Base-by-base conservation (phyloP, 2,888 invertebrate genomes). In the Ethmia dodecea region DNA sequence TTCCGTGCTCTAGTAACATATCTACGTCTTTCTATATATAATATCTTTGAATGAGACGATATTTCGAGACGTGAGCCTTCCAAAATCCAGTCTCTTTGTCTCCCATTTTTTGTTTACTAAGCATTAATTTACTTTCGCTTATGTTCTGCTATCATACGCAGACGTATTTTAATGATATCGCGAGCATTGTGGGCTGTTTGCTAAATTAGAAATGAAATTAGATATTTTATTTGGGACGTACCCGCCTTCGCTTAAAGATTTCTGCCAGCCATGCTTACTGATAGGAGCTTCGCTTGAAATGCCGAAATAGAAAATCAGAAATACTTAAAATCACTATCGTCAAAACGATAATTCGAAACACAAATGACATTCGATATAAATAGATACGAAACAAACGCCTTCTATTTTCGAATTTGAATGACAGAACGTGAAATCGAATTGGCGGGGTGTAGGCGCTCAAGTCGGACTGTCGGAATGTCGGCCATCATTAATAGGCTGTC, bases 91-190 rank as follows among this genome's bases (percentile, higher is more conserved):
- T 58, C 64, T 66, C 66, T 70, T 72, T 75, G 72, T 70, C 65
- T 61, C 55, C 40, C 65, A 68, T 69, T 78, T 78, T 74, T 73
- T 75, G 67, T 68, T 68, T 71, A 55, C 67, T 52, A 51, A 60
- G 66, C 71, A 74, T 71, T 74, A 75, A 80, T 81, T 78, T 74
- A 69, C 67, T 69, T 67, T 61, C 54, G 51, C 43, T 54, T 53
- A 47, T 55, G 64, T 57, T 59, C 43, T n/a, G 67, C 70, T 63
- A 74, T 81, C 80, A 67, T 55, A 60, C 60, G 63, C 81, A 79
- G 77, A 71, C 62, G 65, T 69, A 16, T 34, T 28, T 59, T 64
- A 70, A 69, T 73, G 68, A 64, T 64, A 58, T 44, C 36, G 42
- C 37, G 24, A 35, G 37, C 36, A 31, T 35, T 38, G 43, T 37